Percentiles rank a stretch among this genome's conserved stretches.
Conservation (phyloP, 1,140 invertebrate species). For the Phthorimaea operculella region DNA sequence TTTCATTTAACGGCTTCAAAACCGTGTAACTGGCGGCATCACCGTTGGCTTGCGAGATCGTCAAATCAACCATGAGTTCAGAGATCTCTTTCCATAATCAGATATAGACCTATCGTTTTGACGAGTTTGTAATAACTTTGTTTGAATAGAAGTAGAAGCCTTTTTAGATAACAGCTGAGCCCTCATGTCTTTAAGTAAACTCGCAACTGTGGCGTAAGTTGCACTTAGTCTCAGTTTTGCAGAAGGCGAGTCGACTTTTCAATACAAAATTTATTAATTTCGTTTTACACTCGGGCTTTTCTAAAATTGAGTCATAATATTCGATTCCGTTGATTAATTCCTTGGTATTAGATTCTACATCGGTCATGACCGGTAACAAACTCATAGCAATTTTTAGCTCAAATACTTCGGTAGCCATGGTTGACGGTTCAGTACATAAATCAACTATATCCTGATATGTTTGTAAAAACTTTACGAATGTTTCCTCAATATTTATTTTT, state of each 20-base stretch:
- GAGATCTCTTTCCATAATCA: not conserved
- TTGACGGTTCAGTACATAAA: too few relatives aligned
- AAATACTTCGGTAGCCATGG: not conserved
- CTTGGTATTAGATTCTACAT: not conserved
- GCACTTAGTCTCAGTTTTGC: conserved; percentile 3
- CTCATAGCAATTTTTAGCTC: conserved; percentile 1
- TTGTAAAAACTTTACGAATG: too few relatives aligned
- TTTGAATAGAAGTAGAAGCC: not conserved
- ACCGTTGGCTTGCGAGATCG: conserved; percentile 2
- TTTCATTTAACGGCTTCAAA: conserved; percentile 5
- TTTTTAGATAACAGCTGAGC: not conserved
- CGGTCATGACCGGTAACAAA: conserved; percentile 2
- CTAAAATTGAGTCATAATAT: not conserved
- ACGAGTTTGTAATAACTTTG: not conserved
- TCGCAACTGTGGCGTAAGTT: not conserved
- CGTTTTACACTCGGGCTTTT: not conserved
- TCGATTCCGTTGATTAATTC: conserved; percentile 5
- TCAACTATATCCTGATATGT: too few relatives aligned
- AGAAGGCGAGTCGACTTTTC: not conserved
- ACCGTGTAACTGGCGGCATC: not conserved
- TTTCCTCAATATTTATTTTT: too few relatives aligned
- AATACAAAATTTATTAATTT: conserved; percentile 4
- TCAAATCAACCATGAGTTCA: conserved; percentile 4
- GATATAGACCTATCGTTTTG: not conserved
- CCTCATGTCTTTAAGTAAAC: conserved; percentile 5